These are phyloP conservation scores for Miniopterus natalensis DNA, from an alignment of 2,113 vertebrate genomes.

Conservation along the genomic window DNA sequence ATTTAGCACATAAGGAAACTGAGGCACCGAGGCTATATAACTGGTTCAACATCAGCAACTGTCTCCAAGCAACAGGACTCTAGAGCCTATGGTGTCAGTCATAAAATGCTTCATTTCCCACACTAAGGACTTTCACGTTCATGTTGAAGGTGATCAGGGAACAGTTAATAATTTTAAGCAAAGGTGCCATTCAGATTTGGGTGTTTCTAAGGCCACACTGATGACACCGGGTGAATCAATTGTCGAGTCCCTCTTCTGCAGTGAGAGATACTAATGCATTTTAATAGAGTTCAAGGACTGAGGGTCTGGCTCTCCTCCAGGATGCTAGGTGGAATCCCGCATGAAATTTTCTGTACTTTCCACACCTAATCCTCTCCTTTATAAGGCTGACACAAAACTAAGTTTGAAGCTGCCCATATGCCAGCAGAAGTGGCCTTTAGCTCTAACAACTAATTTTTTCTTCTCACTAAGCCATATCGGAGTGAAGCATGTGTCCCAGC, in stretches of 20 bases:
- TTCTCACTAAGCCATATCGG: conserved; percentile 53
- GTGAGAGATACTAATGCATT: background rate
- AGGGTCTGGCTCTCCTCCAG: background rate
- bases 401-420: conserved; percentile 3
- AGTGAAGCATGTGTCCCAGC: background rate
- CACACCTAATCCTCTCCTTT: conserved; percentile 73
- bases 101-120: background rate
- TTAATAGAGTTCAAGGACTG: background rate
- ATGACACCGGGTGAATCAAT: background rate
- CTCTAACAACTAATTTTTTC: conserved; percentile 36
- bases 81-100: background rate
- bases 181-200: background rate
- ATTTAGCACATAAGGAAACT: background rate
- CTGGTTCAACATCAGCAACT: background rate
- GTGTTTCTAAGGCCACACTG: background rate
- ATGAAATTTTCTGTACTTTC: conserved; percentile 22
- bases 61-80: background rate
- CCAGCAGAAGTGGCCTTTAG: conserved; percentile 27
- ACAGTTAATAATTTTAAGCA: background rate
- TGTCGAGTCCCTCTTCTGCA: background rate
- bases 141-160: background rate
- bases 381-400: conserved; percentile 68
- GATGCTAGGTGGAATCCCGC: background rate
- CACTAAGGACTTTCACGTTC: background rate
- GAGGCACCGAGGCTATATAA: background rate